A percentile compares a stretch with the other conserved stretches of the same genome.
Conservation (phyloP, 2,888 invertebrate species). For the Hypomecis punctinalis region DNA sequence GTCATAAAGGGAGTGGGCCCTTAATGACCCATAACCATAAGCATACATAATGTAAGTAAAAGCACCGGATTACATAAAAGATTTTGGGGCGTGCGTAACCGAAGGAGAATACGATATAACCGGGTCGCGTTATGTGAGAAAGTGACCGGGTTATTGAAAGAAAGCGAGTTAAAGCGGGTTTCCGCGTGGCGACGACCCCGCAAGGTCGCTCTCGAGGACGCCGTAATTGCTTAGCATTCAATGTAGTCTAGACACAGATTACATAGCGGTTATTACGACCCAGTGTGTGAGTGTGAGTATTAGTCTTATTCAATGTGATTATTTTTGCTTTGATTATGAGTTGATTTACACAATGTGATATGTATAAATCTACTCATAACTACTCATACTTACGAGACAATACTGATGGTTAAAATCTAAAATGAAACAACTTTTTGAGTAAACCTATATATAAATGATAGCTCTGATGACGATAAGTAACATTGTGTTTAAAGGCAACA, state of each 20-base stretch:
- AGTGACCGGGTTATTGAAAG: slow-evolving; percentile 41
- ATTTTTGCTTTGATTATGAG: no score
- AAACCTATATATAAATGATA: no score
- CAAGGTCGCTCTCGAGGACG: slow-evolving; percentile 56
- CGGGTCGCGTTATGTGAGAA: slow-evolving; percentile 23
- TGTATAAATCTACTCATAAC: no score
- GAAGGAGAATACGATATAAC: slow-evolving; percentile 23
- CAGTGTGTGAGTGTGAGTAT: slow-evolving; percentile 11
- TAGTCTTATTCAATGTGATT: no score
- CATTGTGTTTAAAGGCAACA: no score
- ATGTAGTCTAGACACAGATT: slow-evolving; percentile 20
- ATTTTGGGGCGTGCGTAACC: slow-evolving; percentile 32
- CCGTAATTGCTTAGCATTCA: slow-evolving; percentile 28
- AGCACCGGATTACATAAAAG: slow-evolving; percentile 24
- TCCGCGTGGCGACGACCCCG: slow-evolving; percentile 48
- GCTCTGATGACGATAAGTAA: no score
- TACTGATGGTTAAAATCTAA: no score
- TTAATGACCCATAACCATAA: slow-evolving; percentile 30
- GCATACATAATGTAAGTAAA: slow-evolving; percentile 34
- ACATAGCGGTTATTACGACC: neutral
- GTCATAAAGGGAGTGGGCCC: no score
- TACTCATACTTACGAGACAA: no score
- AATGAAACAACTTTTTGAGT: no score
- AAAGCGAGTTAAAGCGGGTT: slow-evolving; percentile 60
- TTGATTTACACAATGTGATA: neutral